Evolutionary conservation across 2,888 invertebrate genomes (phyloP).

Genomic region (Scrobipalpa atriplicella): DNA sequence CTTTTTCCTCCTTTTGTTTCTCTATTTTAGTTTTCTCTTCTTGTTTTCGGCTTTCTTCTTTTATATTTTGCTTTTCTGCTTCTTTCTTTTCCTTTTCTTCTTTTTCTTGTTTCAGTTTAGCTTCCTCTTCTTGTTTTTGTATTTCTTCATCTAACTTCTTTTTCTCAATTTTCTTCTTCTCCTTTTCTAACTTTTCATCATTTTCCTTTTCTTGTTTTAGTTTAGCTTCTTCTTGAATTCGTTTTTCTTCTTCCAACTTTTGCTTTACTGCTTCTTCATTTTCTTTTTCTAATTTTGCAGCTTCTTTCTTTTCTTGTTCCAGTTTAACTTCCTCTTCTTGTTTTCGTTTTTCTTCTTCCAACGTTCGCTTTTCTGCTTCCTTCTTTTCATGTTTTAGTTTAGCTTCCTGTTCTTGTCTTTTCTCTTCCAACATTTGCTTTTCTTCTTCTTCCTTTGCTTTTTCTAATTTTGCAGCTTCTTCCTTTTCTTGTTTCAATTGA

Average conservation of each 20-base stretch:
- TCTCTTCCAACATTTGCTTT: neutral
- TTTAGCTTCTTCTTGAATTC: too few relatives aligned
- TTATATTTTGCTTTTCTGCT: neutral
- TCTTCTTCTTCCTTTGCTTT: conserved; percentile 26
- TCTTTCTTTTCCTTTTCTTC: too few relatives aligned
- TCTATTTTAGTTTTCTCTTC: neutral
- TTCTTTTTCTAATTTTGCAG: too few relatives aligned
- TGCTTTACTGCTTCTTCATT: too few relatives aligned
- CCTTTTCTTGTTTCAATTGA: neutral
- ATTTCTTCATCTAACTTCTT: neutral
- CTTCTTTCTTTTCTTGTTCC: too few relatives aligned
- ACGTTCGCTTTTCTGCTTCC: neutral
- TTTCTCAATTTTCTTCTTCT: conserved; percentile 1
- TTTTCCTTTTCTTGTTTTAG: too few relatives aligned
- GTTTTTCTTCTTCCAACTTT: too few relatives aligned
- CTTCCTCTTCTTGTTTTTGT: neutral
- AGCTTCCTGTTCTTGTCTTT: conserved; percentile 15
- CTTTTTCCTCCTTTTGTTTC: conserved; percentile 21
- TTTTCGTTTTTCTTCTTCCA: too few relatives aligned
- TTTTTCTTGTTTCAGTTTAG: neutral
- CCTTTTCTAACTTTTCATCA: too few relatives aligned
- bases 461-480: conserved; percentile 19
- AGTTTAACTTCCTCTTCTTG: too few relatives aligned
- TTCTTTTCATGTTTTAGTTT: conserved; percentile 27
- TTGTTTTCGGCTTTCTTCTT: neutral